Percentiles rank a stretch among this genome's conserved stretches.
Evolutionary conservation across 1,140 invertebrate genomes (phyloP).

Genomic region (Planococcus citri): DNA sequence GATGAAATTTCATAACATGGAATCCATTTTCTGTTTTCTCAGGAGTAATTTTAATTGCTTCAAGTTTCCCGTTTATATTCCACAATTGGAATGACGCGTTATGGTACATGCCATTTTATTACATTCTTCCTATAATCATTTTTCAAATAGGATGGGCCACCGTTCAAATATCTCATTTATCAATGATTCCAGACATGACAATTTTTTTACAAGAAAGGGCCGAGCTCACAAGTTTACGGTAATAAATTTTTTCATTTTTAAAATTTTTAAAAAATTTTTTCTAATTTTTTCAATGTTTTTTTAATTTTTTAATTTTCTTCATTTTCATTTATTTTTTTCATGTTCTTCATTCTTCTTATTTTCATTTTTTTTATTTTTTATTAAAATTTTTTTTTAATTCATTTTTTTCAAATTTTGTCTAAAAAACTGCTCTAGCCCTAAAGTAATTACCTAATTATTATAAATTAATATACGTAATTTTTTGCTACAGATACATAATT

Average conservation of each 20-base stretch:
- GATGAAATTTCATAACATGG: no score
- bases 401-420: not conserved
- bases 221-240: constrained; percentile 67
- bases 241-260: constrained; percentile 25
- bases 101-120: constrained; percentile 53
- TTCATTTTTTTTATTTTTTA: not conserved
- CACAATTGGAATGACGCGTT: constrained; percentile 43
- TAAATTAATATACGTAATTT: constrained; percentile 26
- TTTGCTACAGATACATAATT: constrained; percentile 57
- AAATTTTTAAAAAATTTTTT: not conserved
- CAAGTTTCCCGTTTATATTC: constrained; percentile 75
- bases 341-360: no score
- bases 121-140: constrained; percentile 59
- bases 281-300: not conserved
- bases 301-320: not conserved
- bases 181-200: constrained; percentile 70
- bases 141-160: constrained; percentile 87
- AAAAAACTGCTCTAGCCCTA: no score
- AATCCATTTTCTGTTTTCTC: constrained; percentile 26
- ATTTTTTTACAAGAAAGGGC: constrained; percentile 51
- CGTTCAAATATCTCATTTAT: constrained; percentile 80
- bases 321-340: not conserved
- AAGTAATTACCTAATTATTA: no score
- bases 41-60: constrained; percentile 46
- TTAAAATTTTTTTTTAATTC: not conserved